Evolutionary conservation across 1,140 invertebrate genomes (phyloP).

Genomic region (Drosophila obscura): DNA sequence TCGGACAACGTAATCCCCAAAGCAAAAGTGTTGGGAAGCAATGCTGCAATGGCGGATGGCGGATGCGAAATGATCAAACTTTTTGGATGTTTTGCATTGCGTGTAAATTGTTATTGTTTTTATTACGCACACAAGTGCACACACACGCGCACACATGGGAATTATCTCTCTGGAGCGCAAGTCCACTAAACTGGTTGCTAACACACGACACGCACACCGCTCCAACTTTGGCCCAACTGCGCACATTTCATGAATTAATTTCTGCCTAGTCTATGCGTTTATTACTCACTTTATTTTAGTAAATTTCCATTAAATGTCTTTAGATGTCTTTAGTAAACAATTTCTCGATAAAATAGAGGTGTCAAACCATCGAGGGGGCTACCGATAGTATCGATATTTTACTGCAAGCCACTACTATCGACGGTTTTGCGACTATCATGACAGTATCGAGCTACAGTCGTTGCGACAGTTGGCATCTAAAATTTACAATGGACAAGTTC

Average conservation of each 20-base stretch:
- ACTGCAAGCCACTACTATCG: too few relatives aligned
- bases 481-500: too few relatives aligned
- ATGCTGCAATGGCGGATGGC: constrained; percentile 14
- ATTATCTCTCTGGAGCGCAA: constrained; percentile 22
- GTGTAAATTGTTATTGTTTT: constrained; percentile 72
- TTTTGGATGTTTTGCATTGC: constrained; percentile 39
- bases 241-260: constrained; percentile 18
- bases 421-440: too few relatives aligned
- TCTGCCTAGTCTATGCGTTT: background rate
- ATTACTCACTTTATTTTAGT: constrained; percentile 68
- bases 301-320: constrained; percentile 36
- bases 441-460: too few relatives aligned
- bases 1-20: constrained; percentile 11
- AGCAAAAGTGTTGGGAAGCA: background rate
- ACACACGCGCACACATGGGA: constrained; percentile 30
- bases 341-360: background rate
- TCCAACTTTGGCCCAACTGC: constrained; percentile 11
- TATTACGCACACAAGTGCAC: constrained; percentile 36
- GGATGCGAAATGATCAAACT: constrained; percentile 19
- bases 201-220: constrained; percentile 19
- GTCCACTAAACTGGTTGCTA: constrained; percentile 56
- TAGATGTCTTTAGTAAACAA: constrained; percentile 16
- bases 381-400: too few relatives aligned
- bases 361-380: too few relatives aligned
- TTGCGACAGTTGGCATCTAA: too few relatives aligned